Evolutionary conservation across 2,888 invertebrate species (phyloP).

Genomic region (Ochlodes sylvanus): DNA sequence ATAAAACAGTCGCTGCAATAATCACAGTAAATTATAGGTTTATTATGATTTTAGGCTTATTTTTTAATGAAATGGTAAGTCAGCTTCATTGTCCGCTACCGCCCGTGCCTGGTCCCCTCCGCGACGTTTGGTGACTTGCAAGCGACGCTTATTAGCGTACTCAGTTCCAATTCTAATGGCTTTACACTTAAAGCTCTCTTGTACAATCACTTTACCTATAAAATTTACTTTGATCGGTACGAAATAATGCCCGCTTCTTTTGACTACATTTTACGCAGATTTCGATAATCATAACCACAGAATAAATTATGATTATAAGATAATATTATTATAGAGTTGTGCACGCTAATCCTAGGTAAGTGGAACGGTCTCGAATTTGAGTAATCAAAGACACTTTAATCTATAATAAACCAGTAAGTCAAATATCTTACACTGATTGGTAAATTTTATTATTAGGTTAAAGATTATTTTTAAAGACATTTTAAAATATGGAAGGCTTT

Average conservation of each 20-base stretch:
- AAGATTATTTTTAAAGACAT: too few species aligned
- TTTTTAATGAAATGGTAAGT: not conserved
- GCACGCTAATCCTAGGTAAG: not conserved
- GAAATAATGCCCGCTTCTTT: conserved; percentile 3
- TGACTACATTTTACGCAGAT: not conserved
- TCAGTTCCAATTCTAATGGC: conserved; percentile 35
- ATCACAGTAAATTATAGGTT: too few species aligned
- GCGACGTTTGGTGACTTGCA: conserved; percentile 37
- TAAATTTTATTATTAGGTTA: too few species aligned
- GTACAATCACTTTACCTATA: conserved; percentile 29
- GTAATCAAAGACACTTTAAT: too few species aligned
- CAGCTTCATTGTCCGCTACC: conserved; percentile 2
- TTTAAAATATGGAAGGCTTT: too few species aligned
- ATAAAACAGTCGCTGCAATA: too few species aligned
- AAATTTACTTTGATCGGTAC: conserved; percentile 18
- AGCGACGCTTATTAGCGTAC: conserved; percentile 39
- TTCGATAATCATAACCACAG: not conserved
- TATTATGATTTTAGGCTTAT: not conserved
- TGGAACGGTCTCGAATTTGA: too few species aligned
- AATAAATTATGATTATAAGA: not conserved
- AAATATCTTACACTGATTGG: too few species aligned
- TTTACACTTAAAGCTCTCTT: conserved; percentile 38
- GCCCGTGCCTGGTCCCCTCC: conserved; percentile 6
- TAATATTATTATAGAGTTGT: too few species aligned
- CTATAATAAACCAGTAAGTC: too few species aligned